Percentiles rank a stretch among this genome's conserved stretches.
Evolutionary conservation across 2,797 vertebrate species (phyloP).

Genomic region (Gymnothorax reevesii): DNA sequence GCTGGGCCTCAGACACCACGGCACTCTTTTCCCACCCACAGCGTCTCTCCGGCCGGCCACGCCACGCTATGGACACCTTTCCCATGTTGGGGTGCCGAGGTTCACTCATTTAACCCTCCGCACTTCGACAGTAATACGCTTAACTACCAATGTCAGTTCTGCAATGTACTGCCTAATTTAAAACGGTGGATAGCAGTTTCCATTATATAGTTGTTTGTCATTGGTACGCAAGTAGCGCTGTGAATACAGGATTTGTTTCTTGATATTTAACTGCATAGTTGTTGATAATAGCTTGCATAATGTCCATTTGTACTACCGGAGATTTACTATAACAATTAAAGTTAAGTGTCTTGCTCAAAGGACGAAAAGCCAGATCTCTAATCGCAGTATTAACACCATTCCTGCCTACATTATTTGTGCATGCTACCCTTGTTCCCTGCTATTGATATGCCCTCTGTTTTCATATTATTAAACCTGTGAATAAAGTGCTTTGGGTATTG

Average conservation of each 20-base stretch:
- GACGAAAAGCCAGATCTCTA: background rate
- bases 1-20: background rate
- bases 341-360: background rate
- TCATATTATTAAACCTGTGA: slow-evolving; percentile 7
- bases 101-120: slow-evolving; percentile 10
- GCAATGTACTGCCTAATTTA: background rate
- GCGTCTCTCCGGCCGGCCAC: background rate
- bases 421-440: background rate
- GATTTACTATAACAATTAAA: background rate
- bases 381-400: background rate
- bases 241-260: background rate
- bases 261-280: background rate
- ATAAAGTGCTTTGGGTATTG: background rate
- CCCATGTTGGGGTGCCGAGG: background rate
- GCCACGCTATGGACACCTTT: background rate
- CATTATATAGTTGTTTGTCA: background rate
- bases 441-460: background rate
- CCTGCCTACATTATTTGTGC: background rate
- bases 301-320: background rate
- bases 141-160: background rate
- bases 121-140: background rate
- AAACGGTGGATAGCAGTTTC: background rate
- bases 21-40: background rate
- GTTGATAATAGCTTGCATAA: slow-evolving; percentile 1
- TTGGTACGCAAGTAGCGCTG: background rate